These are phyloP conservation scores for Aselliscus stoliczkanus DNA, from an alignment of 2,797 vertebrate species.

Conservation along the genomic window DNA sequence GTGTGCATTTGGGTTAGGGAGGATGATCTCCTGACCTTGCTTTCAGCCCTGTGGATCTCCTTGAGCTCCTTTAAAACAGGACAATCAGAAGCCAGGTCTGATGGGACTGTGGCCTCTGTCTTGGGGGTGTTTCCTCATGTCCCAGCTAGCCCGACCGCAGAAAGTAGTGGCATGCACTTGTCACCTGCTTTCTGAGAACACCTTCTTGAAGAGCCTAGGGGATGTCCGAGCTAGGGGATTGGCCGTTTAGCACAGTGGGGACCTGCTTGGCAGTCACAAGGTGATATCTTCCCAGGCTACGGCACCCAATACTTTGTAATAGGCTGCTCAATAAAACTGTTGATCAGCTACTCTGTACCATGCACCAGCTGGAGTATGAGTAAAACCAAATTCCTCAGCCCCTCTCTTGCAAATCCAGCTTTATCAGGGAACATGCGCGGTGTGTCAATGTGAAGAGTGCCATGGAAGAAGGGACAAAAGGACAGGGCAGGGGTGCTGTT, in stretches of 20 bases:
- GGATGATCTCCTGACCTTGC: not conserved
- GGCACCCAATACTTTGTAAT: not conserved
- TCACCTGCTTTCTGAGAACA: not conserved
- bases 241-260: not conserved
- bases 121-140: not conserved
- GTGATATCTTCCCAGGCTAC: not conserved
- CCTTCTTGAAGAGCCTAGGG: not conserved
- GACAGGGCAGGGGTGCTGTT: not conserved
- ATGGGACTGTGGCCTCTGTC: not conserved
- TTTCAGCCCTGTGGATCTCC: not conserved
- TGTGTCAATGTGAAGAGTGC: not conserved
- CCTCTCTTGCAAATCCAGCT: not conserved
- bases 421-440: not conserved
- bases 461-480: not conserved
- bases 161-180: not conserved
- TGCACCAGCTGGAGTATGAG: not conserved
- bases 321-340: not conserved
- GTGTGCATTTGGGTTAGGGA: not conserved
- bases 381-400: not conserved
- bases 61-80: not conserved
- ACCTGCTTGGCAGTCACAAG: not conserved
- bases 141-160: not conserved
- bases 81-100: not conserved
- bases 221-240: not conserved
- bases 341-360: not conserved